Evolutionary conservation across 2,888 invertebrate species (phyloP), one percentile per base, ranked within the genome.

Genomic region (Sinhomidia bicolor): DNA sequence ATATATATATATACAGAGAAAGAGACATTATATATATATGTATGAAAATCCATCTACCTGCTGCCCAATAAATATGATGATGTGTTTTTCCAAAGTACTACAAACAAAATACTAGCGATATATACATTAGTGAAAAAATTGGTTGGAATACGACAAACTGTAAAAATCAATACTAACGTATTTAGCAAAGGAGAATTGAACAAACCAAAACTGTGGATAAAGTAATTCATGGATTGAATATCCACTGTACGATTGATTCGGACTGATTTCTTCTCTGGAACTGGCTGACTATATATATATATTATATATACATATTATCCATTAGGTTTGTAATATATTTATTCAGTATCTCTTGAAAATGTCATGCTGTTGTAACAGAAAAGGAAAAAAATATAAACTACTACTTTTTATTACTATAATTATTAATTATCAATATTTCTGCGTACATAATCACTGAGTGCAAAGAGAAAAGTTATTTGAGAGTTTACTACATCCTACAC

Each of bases 241-340:
- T 89, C 89, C 89, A 88, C 68, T 65, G 84, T 74, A 79, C 80
- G 89, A 80, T 89, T 84, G 89, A 89, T 89, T 89, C 85, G 89
- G 89, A 89, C 89, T 89, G 89, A 89, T 89, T 89, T 89, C 89
- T 89, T 89, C 85, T 89, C 84, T 89, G 85, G 89, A 89, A 89
- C 85, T 89, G 89, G 89, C 84, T 89, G 89, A 89, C 89, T 85
- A 82, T 81, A 80, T 60, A 82, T 81, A 74, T n/a, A n/a, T n/a
- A n/a, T n/a, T n/a, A n/a, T n/a, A n/a, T n/a, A n/a, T n/a, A n/a
- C n/a, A n/a, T n/a, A n/a, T n/a, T 86, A 83, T 83, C 57, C 78
- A 83, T 60, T 85, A 89, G 74, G 85, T 84, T 84, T 85, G 84
- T 89, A 89, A 80, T 71, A 86, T 81, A 88, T 88, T 84, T 88